Evolutionary conservation across 92 coral and sea anemone genomes (phyloP).

Genomic region (Umimayanthus kanabou): DNA sequence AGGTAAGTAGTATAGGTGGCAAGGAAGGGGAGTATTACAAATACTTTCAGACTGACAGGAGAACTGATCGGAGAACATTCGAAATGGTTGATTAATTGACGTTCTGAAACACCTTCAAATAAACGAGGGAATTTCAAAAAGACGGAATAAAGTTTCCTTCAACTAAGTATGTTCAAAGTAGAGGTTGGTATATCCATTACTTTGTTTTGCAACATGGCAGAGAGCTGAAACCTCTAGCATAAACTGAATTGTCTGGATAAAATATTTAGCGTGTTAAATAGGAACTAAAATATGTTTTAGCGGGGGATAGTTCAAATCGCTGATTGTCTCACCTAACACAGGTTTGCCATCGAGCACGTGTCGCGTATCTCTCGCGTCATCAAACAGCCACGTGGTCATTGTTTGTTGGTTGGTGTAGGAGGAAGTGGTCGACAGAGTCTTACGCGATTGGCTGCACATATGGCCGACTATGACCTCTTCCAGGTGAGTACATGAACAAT

Average conservation of each 20-base stretch:
- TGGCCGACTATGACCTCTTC: conserved; percentile 96
- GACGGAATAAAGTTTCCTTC: no score
- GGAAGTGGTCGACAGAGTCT: conserved; percentile 98
- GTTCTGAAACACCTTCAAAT: no score
- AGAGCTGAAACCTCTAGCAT: background rate
- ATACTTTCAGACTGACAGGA: background rate
- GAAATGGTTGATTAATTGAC: background rate
- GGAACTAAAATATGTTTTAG: background rate
- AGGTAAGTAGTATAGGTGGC: conserved; percentile 58
- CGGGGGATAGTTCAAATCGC: background rate
- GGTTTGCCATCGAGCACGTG: conserved; percentile 99
- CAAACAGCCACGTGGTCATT: conserved; percentile 99
- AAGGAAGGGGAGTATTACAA: background rate
- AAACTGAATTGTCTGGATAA: background rate
- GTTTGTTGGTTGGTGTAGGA: conserved; percentile 96
- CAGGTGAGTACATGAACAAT: conserved; percentile 63
- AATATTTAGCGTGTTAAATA: background rate
- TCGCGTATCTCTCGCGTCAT: conserved; percentile 98
- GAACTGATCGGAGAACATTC: background rate
- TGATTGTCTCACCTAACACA: conserved; percentile 14
- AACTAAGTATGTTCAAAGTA: background rate
- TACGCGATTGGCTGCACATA: conserved; percentile 94
- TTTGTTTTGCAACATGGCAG: no score
- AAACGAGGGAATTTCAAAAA: no score
- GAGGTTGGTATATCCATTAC: background rate